phyloP scores from a whole-genome alignment of 2,113 vertebrate genomes.

The Vulpes ferrilata region DNA sequence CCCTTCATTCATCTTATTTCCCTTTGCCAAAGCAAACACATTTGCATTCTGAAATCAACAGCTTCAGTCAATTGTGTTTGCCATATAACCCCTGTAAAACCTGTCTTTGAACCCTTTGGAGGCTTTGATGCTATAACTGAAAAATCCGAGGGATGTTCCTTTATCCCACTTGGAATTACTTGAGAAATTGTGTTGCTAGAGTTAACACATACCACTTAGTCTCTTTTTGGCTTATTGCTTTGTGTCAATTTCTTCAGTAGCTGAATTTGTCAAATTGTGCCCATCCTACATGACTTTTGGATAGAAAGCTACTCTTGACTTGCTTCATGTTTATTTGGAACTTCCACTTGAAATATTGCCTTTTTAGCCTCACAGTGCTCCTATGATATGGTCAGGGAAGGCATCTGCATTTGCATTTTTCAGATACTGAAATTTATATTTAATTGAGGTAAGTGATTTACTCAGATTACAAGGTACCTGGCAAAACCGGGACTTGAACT shows the following conservation, averaged over 20 bases:
- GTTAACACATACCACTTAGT: not conserved
- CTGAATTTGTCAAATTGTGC: not conserved
- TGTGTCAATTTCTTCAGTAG: not conserved
- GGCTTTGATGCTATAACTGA: not conserved
- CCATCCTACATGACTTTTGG: not conserved
- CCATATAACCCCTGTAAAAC: not conserved
- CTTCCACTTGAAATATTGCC: not conserved
- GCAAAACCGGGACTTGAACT: not conserved
- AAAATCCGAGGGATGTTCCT: not conserved
- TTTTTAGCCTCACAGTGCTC: not conserved
- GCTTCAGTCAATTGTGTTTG: not conserved
- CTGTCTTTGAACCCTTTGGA: slow-evolving; percentile 23
- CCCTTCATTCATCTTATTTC: slow-evolving; percentile 54
- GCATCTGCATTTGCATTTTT: not conserved
- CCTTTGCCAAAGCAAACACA: slow-evolving; percentile 52
- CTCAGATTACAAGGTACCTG: not conserved
- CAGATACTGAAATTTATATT: not conserved
- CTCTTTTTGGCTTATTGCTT: not conserved
- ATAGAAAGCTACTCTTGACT: not conserved
- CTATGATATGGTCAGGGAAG: no score
- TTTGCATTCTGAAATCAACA: slow-evolving; percentile 60
- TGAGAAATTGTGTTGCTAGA: not conserved
- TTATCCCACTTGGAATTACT: not conserved
- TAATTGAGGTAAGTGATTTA: not conserved
- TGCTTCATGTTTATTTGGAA: not conserved